These are phyloP conservation scores for Mamestra configurata DNA, from an alignment of 1,140 invertebrate species.

Conservation along the genomic window DNA sequence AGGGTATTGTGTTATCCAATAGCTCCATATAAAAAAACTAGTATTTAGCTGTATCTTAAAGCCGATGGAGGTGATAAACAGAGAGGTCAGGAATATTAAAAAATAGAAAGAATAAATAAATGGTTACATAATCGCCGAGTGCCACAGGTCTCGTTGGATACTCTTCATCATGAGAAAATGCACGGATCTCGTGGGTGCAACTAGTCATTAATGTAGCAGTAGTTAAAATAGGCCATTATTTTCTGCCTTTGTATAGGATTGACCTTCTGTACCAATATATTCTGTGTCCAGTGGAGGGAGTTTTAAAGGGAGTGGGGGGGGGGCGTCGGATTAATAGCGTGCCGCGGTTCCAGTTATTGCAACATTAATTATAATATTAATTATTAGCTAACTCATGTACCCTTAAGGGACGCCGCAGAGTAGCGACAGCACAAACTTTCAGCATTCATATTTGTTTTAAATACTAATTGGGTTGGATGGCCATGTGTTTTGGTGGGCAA, in stretches of 20 bases:
- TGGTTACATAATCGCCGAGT: no score
- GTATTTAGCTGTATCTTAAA: no score
- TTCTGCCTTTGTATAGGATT: not conserved
- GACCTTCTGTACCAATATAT: not conserved
- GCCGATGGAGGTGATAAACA: no score
- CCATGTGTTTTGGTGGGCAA: not conserved
- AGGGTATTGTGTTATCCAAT: no score
- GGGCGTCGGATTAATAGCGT: slow-evolving; percentile 65
- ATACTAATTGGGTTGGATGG: not conserved
- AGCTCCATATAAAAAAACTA: no score
- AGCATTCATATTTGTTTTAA: slow-evolving; percentile 20
- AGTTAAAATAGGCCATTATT: not conserved
- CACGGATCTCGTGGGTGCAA: no score
- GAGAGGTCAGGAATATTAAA: no score
- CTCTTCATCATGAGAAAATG: no score
- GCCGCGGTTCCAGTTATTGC: slow-evolving; percentile 73
- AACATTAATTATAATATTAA: slow-evolving; percentile 86
- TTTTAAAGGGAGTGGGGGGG: not conserved
- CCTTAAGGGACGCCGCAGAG: slow-evolving; percentile 64
- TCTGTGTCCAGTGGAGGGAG: not conserved
- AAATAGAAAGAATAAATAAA: no score
- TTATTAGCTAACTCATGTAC: slow-evolving; percentile 83
- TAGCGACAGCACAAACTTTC: slow-evolving; percentile 63
- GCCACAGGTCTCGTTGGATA: no score
- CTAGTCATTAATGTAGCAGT: no score